Conservation (phyloP, 2,888 invertebrate species). For the Tuberolachnus salignus region DNA sequence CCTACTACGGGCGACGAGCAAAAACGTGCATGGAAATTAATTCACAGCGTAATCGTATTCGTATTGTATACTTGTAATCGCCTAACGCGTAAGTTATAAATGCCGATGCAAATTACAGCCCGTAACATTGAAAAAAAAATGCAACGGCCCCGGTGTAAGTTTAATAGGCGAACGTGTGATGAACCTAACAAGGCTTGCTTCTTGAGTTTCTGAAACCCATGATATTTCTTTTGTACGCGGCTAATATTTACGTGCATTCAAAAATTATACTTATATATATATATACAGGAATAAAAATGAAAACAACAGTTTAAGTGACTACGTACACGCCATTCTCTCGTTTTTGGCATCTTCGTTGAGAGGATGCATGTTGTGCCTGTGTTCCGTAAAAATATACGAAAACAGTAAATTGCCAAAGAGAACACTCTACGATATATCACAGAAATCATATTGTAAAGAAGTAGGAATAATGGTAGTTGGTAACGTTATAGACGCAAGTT, state of each 20-base stretch:
- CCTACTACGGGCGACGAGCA: no score
- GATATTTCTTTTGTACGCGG: no score
- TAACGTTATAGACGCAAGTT: background rate
- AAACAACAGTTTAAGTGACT: conserved; percentile 9
- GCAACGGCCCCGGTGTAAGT: no score
- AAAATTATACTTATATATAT: background rate
- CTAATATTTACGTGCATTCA: background rate
- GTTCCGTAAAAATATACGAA: conserved; percentile 56
- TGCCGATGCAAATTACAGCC: no score
- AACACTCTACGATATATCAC: conserved; percentile 51
- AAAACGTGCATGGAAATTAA: no score
- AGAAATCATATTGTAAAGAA: conserved; percentile 56
- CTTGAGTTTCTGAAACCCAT: no score
- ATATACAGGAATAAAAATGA: conserved; percentile 23
- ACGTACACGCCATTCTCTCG: conserved; percentile 54
- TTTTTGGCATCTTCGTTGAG: conserved; percentile 52
- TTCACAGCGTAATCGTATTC: no score
- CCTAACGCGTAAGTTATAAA: no score
- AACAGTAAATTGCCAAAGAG: conserved; percentile 53
- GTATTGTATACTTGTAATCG: no score
- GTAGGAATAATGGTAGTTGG: conserved; percentile 24
- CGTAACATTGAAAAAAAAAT: no score
- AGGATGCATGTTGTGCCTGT: conserved; percentile 55
- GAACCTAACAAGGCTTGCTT: no score
- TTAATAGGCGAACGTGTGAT: no score